These are phyloP conservation scores for Temnothorax curvispinosus DNA, from an alignment of 1,140 invertebrate species.

Conservation along the genomic window DNA sequence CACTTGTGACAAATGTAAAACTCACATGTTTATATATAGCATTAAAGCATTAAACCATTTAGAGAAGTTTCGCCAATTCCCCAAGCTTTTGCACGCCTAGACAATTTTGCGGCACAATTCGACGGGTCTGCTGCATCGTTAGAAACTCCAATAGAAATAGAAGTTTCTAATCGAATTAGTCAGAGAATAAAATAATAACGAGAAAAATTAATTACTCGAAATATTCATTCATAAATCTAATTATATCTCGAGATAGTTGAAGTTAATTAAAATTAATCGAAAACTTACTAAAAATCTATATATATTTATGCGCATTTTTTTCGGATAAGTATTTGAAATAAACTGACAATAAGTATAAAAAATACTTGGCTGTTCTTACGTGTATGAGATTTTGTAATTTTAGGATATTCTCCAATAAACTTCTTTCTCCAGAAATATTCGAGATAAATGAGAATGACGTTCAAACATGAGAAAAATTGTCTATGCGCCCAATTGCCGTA, in stretches of 20 bases:
- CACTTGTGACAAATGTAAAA: conserved; percentile 39
- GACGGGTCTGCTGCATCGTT: not conserved
- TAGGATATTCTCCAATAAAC: not conserved
- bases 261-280: not conserved
- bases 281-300: not conserved
- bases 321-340: not conserved
- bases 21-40: not conserved
- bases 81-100: not conserved
- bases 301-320: not conserved
- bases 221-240: not conserved
- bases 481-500: not conserved
- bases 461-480: conserved; percentile 25
- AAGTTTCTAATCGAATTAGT: not conserved
- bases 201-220: not conserved
- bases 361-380: not conserved
- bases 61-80: conserved; percentile 16
- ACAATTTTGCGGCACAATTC: conserved; percentile 42
- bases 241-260: not conserved
- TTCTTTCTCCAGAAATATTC: not conserved
- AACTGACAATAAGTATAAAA: not conserved
- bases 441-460: not conserved
- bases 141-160: not conserved
- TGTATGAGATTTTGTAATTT: conserved; percentile 1
- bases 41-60: conserved; percentile 4
- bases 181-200: not conserved